Evolutionary conservation across 2,797 vertebrate genomes (phyloP), one percentile per base, ranked within the genome.

Genomic region (Sciurus vulgaris): DNA sequence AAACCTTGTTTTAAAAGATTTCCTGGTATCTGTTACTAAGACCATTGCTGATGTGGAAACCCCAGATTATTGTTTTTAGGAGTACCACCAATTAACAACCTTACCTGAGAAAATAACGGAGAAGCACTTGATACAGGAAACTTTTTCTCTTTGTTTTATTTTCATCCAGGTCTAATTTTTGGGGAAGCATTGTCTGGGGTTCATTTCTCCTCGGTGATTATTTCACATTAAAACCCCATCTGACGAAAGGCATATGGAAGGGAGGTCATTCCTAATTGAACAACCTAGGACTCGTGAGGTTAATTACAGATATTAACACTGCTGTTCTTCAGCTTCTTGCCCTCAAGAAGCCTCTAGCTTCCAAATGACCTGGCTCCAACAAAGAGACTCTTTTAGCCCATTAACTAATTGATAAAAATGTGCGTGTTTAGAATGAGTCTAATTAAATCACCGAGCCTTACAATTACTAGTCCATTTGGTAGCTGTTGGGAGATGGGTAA

Each of bases 361-460:
- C 98, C 98, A 98, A 99, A 98, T 98, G 98, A 99, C 98, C 98
- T 98, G 98, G 98, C 98, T 98, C 96, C 96, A 97, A 98, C 98
- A 98, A 99, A 98, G 98, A 98, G 98, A 97, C 98, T 98, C 98
- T 98, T 98, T 98, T 98, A 98, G 98, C 98, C 98, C 98, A 98
- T 99, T 99, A 99, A 99, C 98, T 99, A 99, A 99, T 99, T 99
- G 99, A 99, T 99, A 99, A 98, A 98, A 98, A 99, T 98, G 98
- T 98, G 98, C 98, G 98, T 98, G 98, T 99, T 98, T 98, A 98
- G 98, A 99, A 98, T 98, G 98, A 98, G 98, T 98, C 98, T 99
- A 98, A 99, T 99, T 99, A 98, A 99, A 98, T 98, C 98, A 98
- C 98, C 94, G 90, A 98, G 98, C 97, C 98, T 98, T 98, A 98